Conservation (phyloP, 2,113 vertebrate species). For the Paedocypris sp. region DNA sequence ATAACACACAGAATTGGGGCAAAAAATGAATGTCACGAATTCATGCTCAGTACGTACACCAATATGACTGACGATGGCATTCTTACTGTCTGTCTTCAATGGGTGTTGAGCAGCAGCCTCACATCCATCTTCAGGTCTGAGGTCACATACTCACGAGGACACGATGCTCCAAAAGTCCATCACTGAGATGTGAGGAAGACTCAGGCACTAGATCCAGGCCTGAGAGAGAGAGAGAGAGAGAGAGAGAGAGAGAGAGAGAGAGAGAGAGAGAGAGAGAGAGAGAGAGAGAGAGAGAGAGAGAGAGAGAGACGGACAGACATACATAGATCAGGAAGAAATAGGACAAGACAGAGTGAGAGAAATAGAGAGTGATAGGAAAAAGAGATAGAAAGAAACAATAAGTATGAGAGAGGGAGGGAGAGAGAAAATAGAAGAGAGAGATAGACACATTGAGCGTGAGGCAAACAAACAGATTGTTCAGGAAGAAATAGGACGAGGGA, state of each 20-base stretch:
- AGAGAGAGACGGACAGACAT: no score
- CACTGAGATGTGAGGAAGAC: slow-evolving; percentile 9
- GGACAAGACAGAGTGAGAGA: background rate
- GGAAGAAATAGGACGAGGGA: no score
- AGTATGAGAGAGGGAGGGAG: no score
- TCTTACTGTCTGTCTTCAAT: slow-evolving; percentile 54
- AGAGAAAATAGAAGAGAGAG: no score
- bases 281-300: background rate
- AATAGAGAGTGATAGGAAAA: no score
- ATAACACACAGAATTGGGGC: no score
- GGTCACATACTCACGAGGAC: slow-evolving; percentile 26
- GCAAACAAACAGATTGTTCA: no score
- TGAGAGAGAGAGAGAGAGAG: background rate
- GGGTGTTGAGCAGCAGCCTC: slow-evolving; percentile 51
- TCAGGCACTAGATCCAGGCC: slow-evolving; percentile 11
- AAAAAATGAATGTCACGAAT: no score
- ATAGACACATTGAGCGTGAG: no score
- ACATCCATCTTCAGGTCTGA: slow-evolving; percentile 42
- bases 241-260: background rate
- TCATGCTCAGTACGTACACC: no score
- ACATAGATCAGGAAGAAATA: background rate
- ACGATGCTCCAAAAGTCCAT: slow-evolving; percentile 25
- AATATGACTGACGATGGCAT: background rate
- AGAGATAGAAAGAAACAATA: no score
- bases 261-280: background rate